phyloP scores from a whole-genome alignment of 2,888 invertebrate species.

The Brachylomia viminalis region DNA sequence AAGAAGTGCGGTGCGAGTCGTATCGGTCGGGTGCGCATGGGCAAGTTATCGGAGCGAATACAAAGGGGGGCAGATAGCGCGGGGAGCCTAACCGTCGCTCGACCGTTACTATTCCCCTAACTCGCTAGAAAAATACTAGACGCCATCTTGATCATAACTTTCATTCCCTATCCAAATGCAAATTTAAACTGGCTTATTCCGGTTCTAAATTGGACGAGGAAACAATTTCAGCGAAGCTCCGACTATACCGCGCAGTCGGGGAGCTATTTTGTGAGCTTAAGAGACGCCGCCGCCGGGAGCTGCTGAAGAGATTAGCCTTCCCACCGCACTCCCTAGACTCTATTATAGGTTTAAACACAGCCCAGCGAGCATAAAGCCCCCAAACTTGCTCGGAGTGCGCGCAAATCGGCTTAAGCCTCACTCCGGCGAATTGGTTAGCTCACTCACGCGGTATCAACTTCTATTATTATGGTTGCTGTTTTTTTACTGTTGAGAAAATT shows the following conservation, averaged over 20 bases:
- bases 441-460: conserved; percentile 61
- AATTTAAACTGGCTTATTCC: conserved; percentile 77
- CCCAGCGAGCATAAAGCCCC: conserved; percentile 77
- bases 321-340: conserved; percentile 77
- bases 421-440: conserved; percentile 77
- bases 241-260: conserved; percentile 67
- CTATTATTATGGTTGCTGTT: conserved; percentile 62
- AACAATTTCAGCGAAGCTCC: conserved; percentile 75
- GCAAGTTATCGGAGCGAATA: conserved; percentile 91
- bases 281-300: conserved; percentile 68
- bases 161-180: conserved; percentile 75
- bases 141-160: conserved; percentile 84
- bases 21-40: conserved; percentile 90
- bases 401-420: conserved; percentile 84
- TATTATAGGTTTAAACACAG: conserved; percentile 79
- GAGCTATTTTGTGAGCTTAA: conserved; percentile 77
- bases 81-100: conserved; percentile 90
- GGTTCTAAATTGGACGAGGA: conserved; percentile 82
- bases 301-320: conserved; percentile 82
- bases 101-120: conserved; percentile 90
- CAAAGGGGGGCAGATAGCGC: conserved; percentile 90
- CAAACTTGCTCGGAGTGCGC: conserved; percentile 75
- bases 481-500: conserved; percentile 77
- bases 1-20: conserved; percentile 87
- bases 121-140: conserved; percentile 89